Evolutionary conservation across 2,797 vertebrate species (phyloP), one percentile per base, ranked within the genome.

Genomic region (Amniataba percoides): DNA sequence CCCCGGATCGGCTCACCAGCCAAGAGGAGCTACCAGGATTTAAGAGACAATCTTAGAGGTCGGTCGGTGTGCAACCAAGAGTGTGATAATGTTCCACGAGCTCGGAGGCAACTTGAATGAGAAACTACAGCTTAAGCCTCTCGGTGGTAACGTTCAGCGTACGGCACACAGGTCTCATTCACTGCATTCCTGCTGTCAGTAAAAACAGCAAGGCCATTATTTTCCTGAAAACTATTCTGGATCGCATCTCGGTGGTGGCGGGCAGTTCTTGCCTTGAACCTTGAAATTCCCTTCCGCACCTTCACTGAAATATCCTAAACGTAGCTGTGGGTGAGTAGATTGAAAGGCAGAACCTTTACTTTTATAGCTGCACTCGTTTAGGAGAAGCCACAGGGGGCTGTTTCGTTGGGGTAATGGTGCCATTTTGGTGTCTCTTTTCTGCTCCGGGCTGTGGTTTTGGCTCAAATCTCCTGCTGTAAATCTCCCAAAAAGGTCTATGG

Each of bases 261-360:
- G 67, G 61, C 56, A 45, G 31, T 46, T 59, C 46, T 27, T 43
- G 43, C 46, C 16, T 53, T 48, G n/a, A 80, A 69, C 42, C 46
- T 72, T 70, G 58, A 36, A 11, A 74, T 42, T 84, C 31, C 7
- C 55, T 57, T 67, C 63, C 49, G 67, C 77, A 72, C 57, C 68
- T 76, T 82, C 52, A 65, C 25, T 52, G 40, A 51, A 77, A 83
- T 71, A 21, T n/a, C 23, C 42, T 67, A 83, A 86, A 81, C 82
- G 87, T 69, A 87, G 81, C 16, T 76, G 67, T 75, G 76, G 73
- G 75, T 43, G 74, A 81, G 78, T 18, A 73, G 59, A 79, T 51
- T 82, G 55, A 72, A 83, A 73, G 36, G 64, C 45, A 39, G 18
- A 27, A 62, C 27, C 59, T 78, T 80, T 45, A 56, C 72, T 81